Percentiles rank a stretch among this genome's conserved stretches.
phyloP scores from a whole-genome alignment of 2,888 invertebrate species.

The Eristalinus aeneus region DNA sequence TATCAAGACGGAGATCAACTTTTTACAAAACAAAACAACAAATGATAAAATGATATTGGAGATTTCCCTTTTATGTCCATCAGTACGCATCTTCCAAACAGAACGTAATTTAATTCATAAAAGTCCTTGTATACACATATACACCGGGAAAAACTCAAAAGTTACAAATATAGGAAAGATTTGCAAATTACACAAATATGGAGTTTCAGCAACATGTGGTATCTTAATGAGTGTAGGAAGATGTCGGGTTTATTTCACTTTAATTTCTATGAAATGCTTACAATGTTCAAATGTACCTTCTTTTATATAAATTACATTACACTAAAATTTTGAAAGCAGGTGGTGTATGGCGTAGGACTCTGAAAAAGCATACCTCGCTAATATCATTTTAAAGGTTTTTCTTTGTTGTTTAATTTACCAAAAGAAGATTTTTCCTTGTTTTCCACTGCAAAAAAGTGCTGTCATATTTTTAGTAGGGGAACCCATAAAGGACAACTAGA shows the following conservation, averaged over 20 bases:
- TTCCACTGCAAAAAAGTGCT: background rate
- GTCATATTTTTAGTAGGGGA: background rate
- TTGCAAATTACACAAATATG: background rate
- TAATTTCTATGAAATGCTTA: background rate
- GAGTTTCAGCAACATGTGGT: background rate
- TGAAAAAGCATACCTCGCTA: background rate
- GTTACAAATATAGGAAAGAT: background rate
- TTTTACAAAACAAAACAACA: background rate
- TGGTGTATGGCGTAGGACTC: background rate
- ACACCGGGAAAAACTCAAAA: background rate
- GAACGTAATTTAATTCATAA: too few species aligned
- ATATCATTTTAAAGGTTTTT: background rate
- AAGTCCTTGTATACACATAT: too few species aligned
- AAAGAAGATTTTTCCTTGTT: background rate
- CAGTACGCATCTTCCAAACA: background rate
- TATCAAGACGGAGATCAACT: background rate
- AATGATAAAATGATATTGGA: background rate
- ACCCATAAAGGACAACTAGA: constrained; percentile 12
- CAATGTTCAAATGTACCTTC: background rate
- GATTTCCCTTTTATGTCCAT: background rate
- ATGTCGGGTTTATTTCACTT: background rate
- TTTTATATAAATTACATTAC: background rate
- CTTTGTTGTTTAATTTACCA: constrained; percentile 20
- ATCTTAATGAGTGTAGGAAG: background rate
- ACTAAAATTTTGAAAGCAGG: background rate